These are phyloP conservation scores for Coelopa pilipes DNA, from an alignment of 2,888 invertebrate genomes.

Conservation along the genomic window DNA sequence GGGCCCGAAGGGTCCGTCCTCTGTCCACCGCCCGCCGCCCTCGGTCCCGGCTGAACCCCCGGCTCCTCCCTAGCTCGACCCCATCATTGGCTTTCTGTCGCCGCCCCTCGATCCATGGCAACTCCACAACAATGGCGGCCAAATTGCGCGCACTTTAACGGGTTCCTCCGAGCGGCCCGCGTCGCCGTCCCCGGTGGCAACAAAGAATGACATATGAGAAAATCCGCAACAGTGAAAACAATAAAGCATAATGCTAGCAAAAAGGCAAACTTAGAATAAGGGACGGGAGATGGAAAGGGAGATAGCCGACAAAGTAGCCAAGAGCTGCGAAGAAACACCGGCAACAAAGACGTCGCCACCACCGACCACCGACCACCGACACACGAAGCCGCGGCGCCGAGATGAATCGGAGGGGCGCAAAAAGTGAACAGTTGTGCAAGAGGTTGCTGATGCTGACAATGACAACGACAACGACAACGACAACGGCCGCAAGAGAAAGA, in stretches of 20 bases:
- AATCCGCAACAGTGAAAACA: background rate
- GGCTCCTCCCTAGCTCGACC: too few relatives aligned
- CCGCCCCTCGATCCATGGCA: background rate
- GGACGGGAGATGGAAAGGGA: background rate
- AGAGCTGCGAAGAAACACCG: too few relatives aligned
- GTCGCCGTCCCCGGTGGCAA: background rate
- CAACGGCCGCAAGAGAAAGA: slow-evolving; percentile 22
- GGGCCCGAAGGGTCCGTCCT: too few relatives aligned
- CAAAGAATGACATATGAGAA: background rate
- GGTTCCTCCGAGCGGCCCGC: too few relatives aligned
- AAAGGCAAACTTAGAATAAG: background rate
- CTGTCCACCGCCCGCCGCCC: too few relatives aligned
- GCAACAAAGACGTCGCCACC: too few relatives aligned
- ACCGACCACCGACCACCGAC: too few relatives aligned
- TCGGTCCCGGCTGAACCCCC: too few relatives aligned
- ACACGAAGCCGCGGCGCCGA: too few relatives aligned
- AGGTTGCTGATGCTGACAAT: background rate
- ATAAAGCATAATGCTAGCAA: background rate
- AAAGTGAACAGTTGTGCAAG: too few relatives aligned
- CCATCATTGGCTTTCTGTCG: too few relatives aligned
- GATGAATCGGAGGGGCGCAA: too few relatives aligned
- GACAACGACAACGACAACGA: slow-evolving; percentile 18
- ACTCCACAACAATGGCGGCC: background rate
- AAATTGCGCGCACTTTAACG: background rate
- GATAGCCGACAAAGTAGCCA: background rate